Evolutionary conservation across 2,113 vertebrate species (phyloP), one percentile per base, ranked within the genome.

Genomic region (Hepsetus odoe): DNA sequence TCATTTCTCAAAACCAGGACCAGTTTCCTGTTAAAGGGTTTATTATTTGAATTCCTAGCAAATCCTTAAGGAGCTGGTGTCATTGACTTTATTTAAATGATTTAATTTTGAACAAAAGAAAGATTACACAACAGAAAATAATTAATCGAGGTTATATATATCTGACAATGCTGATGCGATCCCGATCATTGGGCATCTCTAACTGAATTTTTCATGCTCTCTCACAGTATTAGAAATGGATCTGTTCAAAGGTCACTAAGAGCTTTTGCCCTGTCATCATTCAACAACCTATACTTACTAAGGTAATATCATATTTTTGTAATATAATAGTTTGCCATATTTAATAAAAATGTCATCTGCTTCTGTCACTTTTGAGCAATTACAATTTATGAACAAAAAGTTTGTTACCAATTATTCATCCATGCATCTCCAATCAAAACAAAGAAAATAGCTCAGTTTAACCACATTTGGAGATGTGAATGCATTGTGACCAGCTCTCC

Each of bases 401-500:
- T n/a, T n/a, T n/a, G n/a, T n/a, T n/a, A n/a, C 46, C 44, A 49
- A 10, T 75, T 53, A 53, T 76, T 40, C 49, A 26, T 24, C 32
- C 30, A 12, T 26, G 35, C 14, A 12, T 62, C 38, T 59, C 22
- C 22, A 66, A 28, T 72, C 24, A 51, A 77, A 22, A 33, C 4
- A 18, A 44, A 58, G 64, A 58, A 76, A 68, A 44, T 65, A 55
- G 51, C 4, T n/a, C 10, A 24, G 10, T 67, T 20, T 49, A 55
- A 67, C 32, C 46, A 58, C 35, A 33, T 77, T 77, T 56, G 51
- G 35, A 76, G 51, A 35, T 51, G 35, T 26, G 51, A 28, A 42
- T 67, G 22, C 35, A 24, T 40, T 46, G 28, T 64, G 13, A 24
- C 59, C 32, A 44, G 12, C 28, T 20, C 26, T 58, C 55, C 28